Conservation (phyloP, 2,113 vertebrate genomes). For the Gobiocypris rarus region DNA sequence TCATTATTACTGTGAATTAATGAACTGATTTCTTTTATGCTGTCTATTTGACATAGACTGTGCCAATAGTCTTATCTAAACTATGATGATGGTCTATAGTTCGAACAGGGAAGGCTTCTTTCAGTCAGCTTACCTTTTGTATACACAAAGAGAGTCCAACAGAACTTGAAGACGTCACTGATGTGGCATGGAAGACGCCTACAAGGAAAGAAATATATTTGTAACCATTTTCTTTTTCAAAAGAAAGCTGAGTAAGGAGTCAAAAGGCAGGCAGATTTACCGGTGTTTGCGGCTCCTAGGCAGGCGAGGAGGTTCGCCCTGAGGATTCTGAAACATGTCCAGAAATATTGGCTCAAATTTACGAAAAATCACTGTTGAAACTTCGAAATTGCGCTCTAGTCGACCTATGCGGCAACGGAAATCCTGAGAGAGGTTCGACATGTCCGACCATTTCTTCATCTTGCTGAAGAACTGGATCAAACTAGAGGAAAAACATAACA, state of each 20-base stretch:
- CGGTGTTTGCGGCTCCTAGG: constrained; percentile 93
- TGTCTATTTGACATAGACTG: too few relatives aligned
- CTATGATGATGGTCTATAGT: not conserved
- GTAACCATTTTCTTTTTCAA: not conserved
- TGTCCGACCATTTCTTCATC: constrained; percentile 99
- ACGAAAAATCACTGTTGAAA: constrained; percentile 95
- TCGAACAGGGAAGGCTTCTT: not conserved
- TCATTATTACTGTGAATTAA: too few relatives aligned
- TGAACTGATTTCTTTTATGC: too few relatives aligned
- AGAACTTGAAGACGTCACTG: constrained; percentile 96
- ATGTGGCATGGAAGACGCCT: constrained; percentile 87
- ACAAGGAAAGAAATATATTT: constrained; percentile 14
- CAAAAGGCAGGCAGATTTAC: constrained; percentile 58
- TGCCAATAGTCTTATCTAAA: not conserved
- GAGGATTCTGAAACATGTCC: constrained; percentile 92
- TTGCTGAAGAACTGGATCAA: constrained; percentile 99
- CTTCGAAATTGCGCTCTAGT: constrained; percentile 96
- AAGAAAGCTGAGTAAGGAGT: not conserved
- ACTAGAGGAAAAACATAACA: constrained; percentile 69
- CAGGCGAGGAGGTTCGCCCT: constrained; percentile 82
- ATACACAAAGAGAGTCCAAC: constrained; percentile 98
- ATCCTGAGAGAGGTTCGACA: constrained; percentile 89
- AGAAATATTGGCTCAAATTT: constrained; percentile 98
- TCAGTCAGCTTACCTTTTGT: constrained; percentile 85
- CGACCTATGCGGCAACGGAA: constrained; percentile 88